Conservation (phyloP, 2,113 vertebrate genomes). For the Dipodomys ordii region DNA sequence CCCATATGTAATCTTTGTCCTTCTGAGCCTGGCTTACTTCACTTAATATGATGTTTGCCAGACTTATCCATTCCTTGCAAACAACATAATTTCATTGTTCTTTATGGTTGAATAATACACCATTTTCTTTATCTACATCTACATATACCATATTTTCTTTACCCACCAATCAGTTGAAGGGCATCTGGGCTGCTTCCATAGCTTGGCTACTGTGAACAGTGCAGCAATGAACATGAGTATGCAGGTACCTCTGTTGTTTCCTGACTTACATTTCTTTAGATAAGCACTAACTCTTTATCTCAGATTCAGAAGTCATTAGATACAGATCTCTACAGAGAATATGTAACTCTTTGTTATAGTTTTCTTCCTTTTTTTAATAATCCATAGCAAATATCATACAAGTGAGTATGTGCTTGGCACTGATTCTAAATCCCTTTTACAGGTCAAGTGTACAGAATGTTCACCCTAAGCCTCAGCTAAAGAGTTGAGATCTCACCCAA, state of each 20-base stretch:
- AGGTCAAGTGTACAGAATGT: background rate
- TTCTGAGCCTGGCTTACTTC: no score
- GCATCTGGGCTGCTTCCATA: background rate
- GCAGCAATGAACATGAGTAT: no score
- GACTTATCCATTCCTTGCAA: no score
- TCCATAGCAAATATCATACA: background rate
- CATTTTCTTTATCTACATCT: no score
- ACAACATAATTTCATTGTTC: no score
- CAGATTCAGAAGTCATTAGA: background rate
- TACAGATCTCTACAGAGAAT: background rate
- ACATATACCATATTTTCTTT: background rate
- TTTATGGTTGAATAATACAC: no score
- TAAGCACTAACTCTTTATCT: background rate
- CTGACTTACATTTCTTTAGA: no score
- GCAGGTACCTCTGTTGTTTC: no score
- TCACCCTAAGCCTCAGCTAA: background rate
- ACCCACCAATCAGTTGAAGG: slow-evolving; percentile 20
- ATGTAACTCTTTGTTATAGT: background rate
- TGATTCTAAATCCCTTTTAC: background rate
- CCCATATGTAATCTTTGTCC: no score
- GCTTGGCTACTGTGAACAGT: no score
- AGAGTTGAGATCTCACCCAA: background rate
- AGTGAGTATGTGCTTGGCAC: background rate
- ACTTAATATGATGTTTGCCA: no score
- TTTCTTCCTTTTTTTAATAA: background rate